Conservation (phyloP, 2,797 vertebrate genomes). For the Anguilla anguilla region DNA sequence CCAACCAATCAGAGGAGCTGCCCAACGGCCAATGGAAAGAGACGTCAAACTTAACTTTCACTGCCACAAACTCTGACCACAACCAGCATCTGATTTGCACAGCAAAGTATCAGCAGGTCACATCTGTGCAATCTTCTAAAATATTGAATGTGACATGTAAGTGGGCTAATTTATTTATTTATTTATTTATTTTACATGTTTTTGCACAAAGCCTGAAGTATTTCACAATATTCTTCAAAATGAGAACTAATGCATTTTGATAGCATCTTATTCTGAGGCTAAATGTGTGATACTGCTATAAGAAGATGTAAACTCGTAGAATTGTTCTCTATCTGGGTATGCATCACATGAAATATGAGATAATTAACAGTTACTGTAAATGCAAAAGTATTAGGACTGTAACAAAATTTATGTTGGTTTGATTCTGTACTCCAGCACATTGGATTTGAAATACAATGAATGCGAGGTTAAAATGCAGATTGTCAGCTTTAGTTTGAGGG, state of each 20-base stretch:
- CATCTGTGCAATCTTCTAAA: not conserved
- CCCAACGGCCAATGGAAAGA: not conserved
- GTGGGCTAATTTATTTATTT: conserved; percentile 28
- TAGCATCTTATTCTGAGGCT: not conserved
- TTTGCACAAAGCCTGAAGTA: not conserved
- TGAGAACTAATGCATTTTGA: not conserved
- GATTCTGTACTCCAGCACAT: no score
- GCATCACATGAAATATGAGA: no score
- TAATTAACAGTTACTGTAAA: no score
- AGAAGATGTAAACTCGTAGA: no score
- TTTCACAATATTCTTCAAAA: not conserved
- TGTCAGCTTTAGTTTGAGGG: no score
- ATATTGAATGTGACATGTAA: conserved; percentile 63
- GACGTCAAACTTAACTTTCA: conserved; percentile 60
- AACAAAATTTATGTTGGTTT: no score
- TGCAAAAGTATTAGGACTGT: no score
- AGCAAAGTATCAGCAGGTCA: conserved; percentile 48
- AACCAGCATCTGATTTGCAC: conserved; percentile 55
- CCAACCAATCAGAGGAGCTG: conserved; percentile 32
- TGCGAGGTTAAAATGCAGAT: no score
- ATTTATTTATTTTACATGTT: not conserved
- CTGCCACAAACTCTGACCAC: conserved; percentile 44
- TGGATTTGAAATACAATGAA: no score
- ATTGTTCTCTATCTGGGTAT: no score
- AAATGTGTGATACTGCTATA: no score